Evolutionary conservation across 2,113 vertebrate species (phyloP).

Genomic region (Zootoca vivipara): DNA sequence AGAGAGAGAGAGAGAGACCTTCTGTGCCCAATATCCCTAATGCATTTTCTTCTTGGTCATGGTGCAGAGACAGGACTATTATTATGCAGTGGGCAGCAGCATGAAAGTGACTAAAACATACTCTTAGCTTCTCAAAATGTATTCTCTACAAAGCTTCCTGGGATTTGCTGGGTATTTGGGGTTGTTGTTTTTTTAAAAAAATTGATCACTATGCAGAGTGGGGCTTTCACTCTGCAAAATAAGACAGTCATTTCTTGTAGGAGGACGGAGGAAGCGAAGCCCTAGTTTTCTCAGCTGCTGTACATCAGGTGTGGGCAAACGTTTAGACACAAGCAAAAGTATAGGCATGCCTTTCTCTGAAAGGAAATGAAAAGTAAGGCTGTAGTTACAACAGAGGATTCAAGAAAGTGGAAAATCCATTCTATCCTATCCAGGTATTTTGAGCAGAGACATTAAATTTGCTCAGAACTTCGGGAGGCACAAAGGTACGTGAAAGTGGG

Average conservation of each 20-base stretch:
- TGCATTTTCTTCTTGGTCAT: conserved; percentile 9
- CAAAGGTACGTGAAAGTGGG: neutral
- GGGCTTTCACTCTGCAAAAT: conserved; percentile 20
- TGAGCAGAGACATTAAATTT: neutral
- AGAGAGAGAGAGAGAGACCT: neutral
- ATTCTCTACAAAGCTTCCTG: conserved; percentile 7
- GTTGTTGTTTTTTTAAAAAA: conserved; percentile 1
- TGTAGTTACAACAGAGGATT: neutral
- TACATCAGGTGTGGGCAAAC: conserved; percentile 26
- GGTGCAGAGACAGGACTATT: conserved; percentile 34
- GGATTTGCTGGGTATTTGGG: conserved; percentile 2
- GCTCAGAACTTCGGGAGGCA: neutral
- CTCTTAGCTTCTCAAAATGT: conserved; percentile 30
- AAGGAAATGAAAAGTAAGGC: conserved; percentile 2
- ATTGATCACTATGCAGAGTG: conserved; percentile 12
- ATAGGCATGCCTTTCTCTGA: neutral
- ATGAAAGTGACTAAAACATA: neutral
- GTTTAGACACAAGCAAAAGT: conserved; percentile 1
- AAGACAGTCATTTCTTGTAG: neutral
- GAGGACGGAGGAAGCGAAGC: neutral
- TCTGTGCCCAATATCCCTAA: conserved; percentile 19
- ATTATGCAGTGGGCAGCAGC: conserved; percentile 3
- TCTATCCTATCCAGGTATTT: neutral
- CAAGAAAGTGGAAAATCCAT: neutral
- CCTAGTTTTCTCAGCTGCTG: conserved; percentile 35